phyloP scores from a whole-genome alignment of 2,797 vertebrate genomes.

The Pogoniulus pusillus region DNA sequence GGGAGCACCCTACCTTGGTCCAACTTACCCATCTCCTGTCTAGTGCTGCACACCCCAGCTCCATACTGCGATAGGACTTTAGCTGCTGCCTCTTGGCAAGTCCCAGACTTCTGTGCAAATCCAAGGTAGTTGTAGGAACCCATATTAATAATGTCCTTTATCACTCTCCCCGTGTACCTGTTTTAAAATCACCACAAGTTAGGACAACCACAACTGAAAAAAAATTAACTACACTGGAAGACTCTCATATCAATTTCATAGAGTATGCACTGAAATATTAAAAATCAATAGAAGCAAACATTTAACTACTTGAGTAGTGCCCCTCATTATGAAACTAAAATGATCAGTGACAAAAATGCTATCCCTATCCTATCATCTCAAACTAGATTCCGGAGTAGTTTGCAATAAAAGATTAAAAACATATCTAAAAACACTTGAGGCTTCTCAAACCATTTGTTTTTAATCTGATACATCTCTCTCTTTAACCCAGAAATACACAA shows the following conservation, averaged over 20 bases:
- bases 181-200: constrained; percentile 49
- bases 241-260: background rate
- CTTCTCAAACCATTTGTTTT: background rate
- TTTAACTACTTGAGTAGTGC: background rate
- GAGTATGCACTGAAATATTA: background rate
- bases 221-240: background rate
- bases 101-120: constrained; percentile 89
- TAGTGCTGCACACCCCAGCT: constrained; percentile 89
- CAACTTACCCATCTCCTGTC: constrained; percentile 91
- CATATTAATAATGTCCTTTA: constrained; percentile 95
- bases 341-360: background rate
- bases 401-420: background rate
- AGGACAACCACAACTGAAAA: background rate
- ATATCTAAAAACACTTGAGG: background rate
- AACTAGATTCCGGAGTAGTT: background rate
- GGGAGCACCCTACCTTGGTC: background rate
- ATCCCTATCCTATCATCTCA: background rate
- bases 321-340: background rate
- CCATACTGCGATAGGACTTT: constrained; percentile 84
- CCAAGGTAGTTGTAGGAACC: constrained; percentile 98
- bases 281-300: background rate
- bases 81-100: constrained; percentile 84
- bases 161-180: constrained; percentile 90
- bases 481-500: background rate
- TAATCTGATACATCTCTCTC: background rate